Conservation (phyloP, 1,140 invertebrate genomes). For the Sipha flava region DNA sequence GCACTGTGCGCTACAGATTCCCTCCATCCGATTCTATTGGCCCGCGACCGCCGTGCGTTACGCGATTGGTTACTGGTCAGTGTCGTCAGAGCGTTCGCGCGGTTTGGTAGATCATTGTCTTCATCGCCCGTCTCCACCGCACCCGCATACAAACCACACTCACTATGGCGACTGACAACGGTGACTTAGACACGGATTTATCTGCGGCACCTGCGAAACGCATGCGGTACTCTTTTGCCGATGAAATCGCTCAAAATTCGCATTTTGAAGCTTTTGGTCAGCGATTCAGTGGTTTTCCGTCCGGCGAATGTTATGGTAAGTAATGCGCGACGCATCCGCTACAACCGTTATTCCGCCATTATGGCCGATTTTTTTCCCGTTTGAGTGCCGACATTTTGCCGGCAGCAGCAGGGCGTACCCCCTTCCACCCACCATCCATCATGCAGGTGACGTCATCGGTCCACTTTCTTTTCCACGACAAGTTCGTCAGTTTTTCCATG, state of each 20-base stretch:
- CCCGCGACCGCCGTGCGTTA: neutral
- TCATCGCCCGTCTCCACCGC: neutral
- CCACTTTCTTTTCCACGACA: neutral
- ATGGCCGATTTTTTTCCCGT: conserved; percentile 9
- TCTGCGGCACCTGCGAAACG: conserved; percentile 22
- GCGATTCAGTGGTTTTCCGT: conserved; percentile 10
- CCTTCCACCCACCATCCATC: neutral
- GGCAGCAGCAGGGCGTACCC: neutral
- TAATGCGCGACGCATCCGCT: neutral
- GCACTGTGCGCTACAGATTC: neutral
- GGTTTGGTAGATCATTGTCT: neutral
- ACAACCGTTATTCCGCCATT: neutral
- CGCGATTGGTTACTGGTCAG: neutral
- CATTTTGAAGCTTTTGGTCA: conserved; percentile 8
- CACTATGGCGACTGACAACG: neutral
- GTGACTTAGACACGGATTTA: conserved; percentile 7
- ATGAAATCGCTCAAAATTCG: conserved; percentile 9
- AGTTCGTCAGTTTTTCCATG: neutral
- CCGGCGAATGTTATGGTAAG: conserved; percentile 22
- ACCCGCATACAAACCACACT: neutral
- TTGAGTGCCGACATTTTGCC: neutral
- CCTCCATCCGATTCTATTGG: no score
- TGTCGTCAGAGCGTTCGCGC: neutral
- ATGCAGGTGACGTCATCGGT: neutral
- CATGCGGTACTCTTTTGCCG: conserved; percentile 25